These are phyloP conservation scores for Callithrix jacchus DNA, from an alignment of 2,113 vertebrate species.

Conservation along the genomic window DNA sequence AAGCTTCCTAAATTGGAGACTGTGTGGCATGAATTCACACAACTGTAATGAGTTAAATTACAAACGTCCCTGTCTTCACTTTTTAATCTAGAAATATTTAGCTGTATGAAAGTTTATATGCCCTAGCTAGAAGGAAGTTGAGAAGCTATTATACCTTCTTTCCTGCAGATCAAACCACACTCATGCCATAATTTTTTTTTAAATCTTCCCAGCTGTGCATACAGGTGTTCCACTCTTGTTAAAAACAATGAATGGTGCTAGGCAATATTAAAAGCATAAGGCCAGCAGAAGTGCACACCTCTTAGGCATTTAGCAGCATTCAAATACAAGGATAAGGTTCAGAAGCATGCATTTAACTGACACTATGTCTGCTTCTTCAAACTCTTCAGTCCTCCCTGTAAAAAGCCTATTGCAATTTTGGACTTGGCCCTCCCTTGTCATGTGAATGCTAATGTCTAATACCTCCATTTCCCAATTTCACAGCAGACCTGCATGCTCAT, in stretches of 20 bases:
- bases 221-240: not conserved
- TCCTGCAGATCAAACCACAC: not conserved
- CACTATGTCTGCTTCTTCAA: not conserved
- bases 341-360: not conserved
- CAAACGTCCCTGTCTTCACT: not conserved
- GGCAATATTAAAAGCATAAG: not conserved
- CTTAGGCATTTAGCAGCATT: not conserved
- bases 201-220: not conserved
- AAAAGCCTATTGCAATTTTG: not conserved
- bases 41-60: not conserved
- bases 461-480: conserved; percentile 76
- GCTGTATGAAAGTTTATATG: not conserved
- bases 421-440: not conserved
- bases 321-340: not conserved
- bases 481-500: conserved; percentile 70
- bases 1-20: not conserved
- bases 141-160: not conserved
- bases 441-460: conserved; percentile 25
- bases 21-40: not conserved
- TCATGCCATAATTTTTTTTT: not conserved
- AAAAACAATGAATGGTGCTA: not conserved
- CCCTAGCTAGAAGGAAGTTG: not conserved
- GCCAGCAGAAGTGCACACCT: not conserved
- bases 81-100: conserved; percentile 14
- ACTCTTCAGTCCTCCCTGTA: not conserved